Evolutionary conservation across 2,113 vertebrate species (phyloP), one percentile per base, ranked within the genome.

Genomic region (Megaceryle torquata): DNA sequence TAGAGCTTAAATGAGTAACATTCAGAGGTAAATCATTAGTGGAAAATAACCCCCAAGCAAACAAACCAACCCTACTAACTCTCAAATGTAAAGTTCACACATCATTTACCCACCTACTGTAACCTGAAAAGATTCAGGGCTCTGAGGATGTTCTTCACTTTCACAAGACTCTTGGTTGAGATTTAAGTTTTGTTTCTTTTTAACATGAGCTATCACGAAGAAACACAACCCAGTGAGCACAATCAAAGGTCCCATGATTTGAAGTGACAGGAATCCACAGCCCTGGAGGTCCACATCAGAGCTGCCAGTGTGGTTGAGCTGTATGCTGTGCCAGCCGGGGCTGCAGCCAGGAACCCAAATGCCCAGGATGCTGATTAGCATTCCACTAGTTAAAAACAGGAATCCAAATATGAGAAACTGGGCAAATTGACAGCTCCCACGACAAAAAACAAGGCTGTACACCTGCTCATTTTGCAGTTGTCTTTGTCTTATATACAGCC

Each of bases 351-450:
- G 98, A 67, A 98, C 96, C 98, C 98, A 98, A 64, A 98, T 97
- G 74, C 98, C 98, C 78, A 98, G 90, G 17, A 98, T 85, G 48
- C 98, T 98, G 91, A 98, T 96, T 44, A 98, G 97, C 97, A 98
- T 97, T 80, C 98, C 98, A 59, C 98, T 98, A 5, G 97, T 96
- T 92, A 98, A 93, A 96, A 98, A 98, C 26, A 98, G 94, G 93
- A 98, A 97, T 44, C 98, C 98, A 67, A 98, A 98, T 89, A 98
- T 97, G 60, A 98, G 97, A 92, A 98, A 98, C 81, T 98, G 98
- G 82, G 97, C 97, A 95, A 98, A 98, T 78, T 98, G 98, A 75
- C 98, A 98, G 91, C 96, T 98, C 79, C 98, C 97, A 19, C 33
- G 97, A 91, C 98, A 98, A 50, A 98, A 79, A 88, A 98, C 97